Percentiles rank a stretch among this genome's conserved stretches.
Evolutionary conservation across 2,888 invertebrate species (phyloP).

Genomic region (Synanthedon formicaeformis): DNA sequence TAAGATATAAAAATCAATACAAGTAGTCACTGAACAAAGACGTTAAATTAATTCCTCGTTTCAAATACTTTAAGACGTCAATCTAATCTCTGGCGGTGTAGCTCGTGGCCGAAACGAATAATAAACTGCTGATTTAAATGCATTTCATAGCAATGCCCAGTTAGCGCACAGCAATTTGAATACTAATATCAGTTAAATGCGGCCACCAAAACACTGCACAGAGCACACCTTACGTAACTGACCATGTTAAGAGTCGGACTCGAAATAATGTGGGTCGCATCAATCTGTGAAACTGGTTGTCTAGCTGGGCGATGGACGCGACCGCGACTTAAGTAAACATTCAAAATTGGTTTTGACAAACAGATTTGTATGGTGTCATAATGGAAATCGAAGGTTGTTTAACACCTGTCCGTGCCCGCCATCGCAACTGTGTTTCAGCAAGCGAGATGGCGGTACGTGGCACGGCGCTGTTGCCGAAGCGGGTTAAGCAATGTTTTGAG

Average conservation of each 20-base stretch:
- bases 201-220: constrained; percentile 18
- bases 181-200: constrained; percentile 14
- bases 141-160: constrained; percentile 17
- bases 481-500: constrained; percentile 47
- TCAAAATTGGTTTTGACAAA: constrained; percentile 35
- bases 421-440: constrained; percentile 34
- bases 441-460: constrained; percentile 24
- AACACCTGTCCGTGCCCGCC: constrained; percentile 22
- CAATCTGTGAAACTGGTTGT: constrained; percentile 18
- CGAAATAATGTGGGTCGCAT: constrained; percentile 12
- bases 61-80: constrained; percentile 5
- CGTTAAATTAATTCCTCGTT: background rate
- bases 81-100: constrained; percentile 13
- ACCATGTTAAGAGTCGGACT: constrained; percentile 9
- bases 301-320: constrained; percentile 8
- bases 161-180: constrained; percentile 19
- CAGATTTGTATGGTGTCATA: constrained; percentile 39
- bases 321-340: background rate
- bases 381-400: constrained; percentile 51
- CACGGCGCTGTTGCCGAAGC: constrained; percentile 11
- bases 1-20: no score
- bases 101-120: constrained; percentile 17
- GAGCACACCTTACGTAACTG: constrained; percentile 20
- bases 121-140: constrained; percentile 22
- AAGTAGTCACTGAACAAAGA: no score